phyloP scores from a whole-genome alignment of 2,888 invertebrate genomes.

The Xestobium rufovillosum region DNA sequence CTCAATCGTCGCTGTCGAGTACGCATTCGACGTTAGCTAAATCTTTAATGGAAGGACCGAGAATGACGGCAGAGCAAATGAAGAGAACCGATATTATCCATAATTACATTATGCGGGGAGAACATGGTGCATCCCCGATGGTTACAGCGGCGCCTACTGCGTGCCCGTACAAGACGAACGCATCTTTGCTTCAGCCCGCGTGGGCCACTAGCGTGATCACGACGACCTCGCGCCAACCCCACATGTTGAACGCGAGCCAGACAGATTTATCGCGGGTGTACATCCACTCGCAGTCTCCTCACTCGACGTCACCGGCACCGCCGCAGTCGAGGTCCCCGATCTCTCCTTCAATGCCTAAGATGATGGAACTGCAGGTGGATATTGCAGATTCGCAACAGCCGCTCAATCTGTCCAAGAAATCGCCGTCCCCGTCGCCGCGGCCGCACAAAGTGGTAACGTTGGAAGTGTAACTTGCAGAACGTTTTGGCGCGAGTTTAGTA shows the following conservation, averaged over 20 bases:
- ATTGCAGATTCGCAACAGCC: conserved; percentile 77
- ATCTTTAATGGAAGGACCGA: conserved; percentile 85
- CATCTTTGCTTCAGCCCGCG: conserved; percentile 37
- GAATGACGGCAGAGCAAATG: conserved; percentile 88
- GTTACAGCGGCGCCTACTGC: conserved; percentile 48
- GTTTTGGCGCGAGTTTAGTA: conserved; percentile 32
- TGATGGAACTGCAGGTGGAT: conserved; percentile 73
- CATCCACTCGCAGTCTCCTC: conserved; percentile 40
- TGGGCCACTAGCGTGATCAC: conserved; percentile 56
- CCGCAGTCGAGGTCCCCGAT: conserved; percentile 41
- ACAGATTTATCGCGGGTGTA: conserved; percentile 43
- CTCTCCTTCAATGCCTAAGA: conserved; percentile 47
- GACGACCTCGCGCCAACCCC: conserved; percentile 46
- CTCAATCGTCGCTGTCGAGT: conserved; percentile 64
- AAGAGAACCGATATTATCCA: conserved; percentile 89
- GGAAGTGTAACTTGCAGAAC: conserved; percentile 35
- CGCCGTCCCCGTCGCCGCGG: conserved; percentile 68
- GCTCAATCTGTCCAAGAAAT: conserved; percentile 82
- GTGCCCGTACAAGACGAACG: conserved; percentile 37
- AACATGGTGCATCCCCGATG: conserved; percentile 47
- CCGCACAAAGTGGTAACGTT: conserved; percentile 44
- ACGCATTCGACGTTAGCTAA: conserved; percentile 86
- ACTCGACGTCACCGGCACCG: conserved; percentile 43
- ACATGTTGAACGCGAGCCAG: conserved; percentile 40
- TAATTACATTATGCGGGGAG: conserved; percentile 81